Evolutionary conservation across 2,797 vertebrate genomes (phyloP), one percentile per base, ranked within the genome.

Genomic region (Agapornis canus): DNA sequence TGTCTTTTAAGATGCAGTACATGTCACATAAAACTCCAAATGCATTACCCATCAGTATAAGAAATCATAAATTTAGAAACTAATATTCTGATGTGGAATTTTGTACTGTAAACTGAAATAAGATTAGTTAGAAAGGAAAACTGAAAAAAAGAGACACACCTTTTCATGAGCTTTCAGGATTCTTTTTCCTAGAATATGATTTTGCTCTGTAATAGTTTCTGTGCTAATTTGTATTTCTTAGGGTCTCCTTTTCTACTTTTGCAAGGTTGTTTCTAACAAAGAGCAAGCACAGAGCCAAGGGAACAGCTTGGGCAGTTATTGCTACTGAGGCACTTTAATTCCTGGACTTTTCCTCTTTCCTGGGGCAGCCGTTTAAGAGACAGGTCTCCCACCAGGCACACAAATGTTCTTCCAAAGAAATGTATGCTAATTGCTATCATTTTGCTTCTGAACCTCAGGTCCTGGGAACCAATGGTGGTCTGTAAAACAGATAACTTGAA

Each of bases 261-360:
- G n/a, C 56, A 75, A 89, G 85, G 71, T 80, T 5, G 0, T 84
- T 8, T 57, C 66, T 82, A 85, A 82, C 45, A 89, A 80, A 90
- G 69, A 81, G 42, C 60, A 26, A 81, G 72, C 63, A 48, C 0
- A 0, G 61, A 92, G 96, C 93, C 93, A 96, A 82, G 21, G 63
- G 84, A 96, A 94, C 91, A 95, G 95, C 88, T 96, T 97, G 96
- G 11, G 13, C 40, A 25, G 43, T 88, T 86, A 86, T 37, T 94
- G 61, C 79, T 64, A 25, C 25, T 31, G 51, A 92, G 61, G 43
- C 64, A 43, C 40, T 89, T 94, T 76, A 94, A 85, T 95, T 92
- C 82, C 87, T 92, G 95, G 95, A 91, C 61, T 75, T 91, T 57
- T 40, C 79, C 49, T 12, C 48, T 90, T 86, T 92, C 95, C 90